phyloP scores from a whole-genome alignment of 2,797 vertebrate genomes.

The Diceros bicornis region DNA sequence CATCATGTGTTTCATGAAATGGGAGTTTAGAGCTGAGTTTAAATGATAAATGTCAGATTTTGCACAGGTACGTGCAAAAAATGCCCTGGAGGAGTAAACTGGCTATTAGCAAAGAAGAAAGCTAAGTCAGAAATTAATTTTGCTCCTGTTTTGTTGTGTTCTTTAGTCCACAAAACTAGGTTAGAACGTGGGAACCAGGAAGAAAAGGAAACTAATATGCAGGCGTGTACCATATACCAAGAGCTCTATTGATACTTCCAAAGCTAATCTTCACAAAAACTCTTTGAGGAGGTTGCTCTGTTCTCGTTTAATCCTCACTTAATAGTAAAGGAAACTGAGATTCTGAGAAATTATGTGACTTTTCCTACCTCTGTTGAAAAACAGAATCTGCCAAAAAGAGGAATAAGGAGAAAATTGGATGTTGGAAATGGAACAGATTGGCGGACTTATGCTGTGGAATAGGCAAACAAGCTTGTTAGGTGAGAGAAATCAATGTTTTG shows the following conservation, averaged over 20 bases:
- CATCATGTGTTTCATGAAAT: constrained; percentile 8
- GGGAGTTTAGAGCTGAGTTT: not conserved
- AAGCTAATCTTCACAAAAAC: constrained; percentile 21
- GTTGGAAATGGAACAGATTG: not conserved
- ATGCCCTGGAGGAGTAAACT: constrained; percentile 36
- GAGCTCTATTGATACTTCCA: not conserved
- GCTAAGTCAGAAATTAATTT: not conserved
- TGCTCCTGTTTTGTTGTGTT: not conserved
- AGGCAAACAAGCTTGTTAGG: not conserved
- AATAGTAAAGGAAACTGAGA: not conserved
- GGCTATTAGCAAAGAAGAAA: constrained; percentile 17
- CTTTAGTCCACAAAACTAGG: not conserved
- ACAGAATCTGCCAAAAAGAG: not conserved
- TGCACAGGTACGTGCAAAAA: not conserved
- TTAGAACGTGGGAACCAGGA: not conserved
- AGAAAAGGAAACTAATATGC: not conserved
- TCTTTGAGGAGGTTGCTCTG: not conserved
- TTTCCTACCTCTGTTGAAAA: constrained; percentile 21
- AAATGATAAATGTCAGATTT: constrained; percentile 12
- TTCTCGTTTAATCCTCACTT: not conserved
- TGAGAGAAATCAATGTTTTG: not conserved
- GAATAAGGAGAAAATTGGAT: not conserved
- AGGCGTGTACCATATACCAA: not conserved
- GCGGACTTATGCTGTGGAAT: not conserved
- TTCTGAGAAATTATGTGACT: constrained; percentile 2